Evolutionary conservation across 2,888 invertebrate species (phyloP).

Genomic region (Branchipolynoe longqiensis): DNA sequence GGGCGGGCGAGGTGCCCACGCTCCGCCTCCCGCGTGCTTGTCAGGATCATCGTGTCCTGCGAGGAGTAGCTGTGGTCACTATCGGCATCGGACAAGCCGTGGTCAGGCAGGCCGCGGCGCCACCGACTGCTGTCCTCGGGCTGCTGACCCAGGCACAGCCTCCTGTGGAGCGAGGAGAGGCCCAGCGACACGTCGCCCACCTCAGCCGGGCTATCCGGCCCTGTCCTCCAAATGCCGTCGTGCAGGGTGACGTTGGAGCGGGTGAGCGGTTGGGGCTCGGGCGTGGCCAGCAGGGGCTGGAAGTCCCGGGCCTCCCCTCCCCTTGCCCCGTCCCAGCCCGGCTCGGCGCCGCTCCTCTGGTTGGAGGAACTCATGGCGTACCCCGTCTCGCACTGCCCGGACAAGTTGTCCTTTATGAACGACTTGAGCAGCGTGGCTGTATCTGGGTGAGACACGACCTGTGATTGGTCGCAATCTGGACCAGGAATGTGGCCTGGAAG

Average conservation of each 20-base stretch:
- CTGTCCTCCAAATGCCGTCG: slow-evolving; percentile 36
- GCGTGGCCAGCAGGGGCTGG: neutral
- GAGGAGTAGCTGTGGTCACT: slow-evolving; percentile 50
- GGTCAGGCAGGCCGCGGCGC: neutral
- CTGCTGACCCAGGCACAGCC: neutral
- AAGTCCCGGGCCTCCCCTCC: neutral
- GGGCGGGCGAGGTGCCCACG: neutral
- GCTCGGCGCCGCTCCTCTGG: neutral
- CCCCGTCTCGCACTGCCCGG: neutral
- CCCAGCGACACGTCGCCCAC: neutral
- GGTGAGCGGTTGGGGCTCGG: slow-evolving; percentile 28
- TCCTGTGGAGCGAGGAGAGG: neutral
- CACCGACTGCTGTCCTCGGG: neutral
- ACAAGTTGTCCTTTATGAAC: slow-evolving; percentile 36
- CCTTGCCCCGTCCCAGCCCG: neutral
- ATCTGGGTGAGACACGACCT: neutral
- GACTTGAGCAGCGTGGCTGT: slow-evolving; percentile 25
- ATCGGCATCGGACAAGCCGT: slow-evolving; percentile 24
- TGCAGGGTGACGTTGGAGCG: slow-evolving; percentile 10
- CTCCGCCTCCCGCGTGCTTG: neutral
- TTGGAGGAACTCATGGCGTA: slow-evolving; percentile 15
- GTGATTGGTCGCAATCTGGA: neutral
- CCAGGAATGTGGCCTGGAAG: neutral
- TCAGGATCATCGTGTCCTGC: slow-evolving; percentile 44
- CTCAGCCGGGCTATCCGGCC: too few species aligned